A percentile compares a stretch with the other conserved stretches of the same genome.
phyloP scores from a whole-genome alignment of 1,140 invertebrate species.

The Leptinotarsa texana region DNA sequence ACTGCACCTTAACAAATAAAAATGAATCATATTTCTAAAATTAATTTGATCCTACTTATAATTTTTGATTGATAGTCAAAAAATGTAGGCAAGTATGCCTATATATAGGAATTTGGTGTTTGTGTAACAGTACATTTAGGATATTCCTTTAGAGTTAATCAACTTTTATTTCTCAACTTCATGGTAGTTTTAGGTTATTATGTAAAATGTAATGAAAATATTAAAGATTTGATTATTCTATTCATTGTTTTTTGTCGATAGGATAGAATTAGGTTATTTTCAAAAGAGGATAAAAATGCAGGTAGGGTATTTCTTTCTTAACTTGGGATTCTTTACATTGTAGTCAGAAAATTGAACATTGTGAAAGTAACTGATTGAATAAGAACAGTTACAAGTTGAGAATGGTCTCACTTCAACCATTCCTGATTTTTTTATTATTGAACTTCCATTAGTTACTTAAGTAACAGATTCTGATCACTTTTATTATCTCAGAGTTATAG shows the following conservation, averaged over 20 bases:
- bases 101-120: conserved; percentile 3
- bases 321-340: neutral
- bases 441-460: neutral
- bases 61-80: no score
- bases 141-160: conserved; percentile 20
- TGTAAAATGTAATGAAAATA: conserved; percentile 31
- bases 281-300: neutral
- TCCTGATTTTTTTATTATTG: conserved; percentile 12
- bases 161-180: conserved; percentile 27
- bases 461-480: no score
- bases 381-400: no score
- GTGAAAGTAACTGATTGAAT: neutral
- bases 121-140: conserved; percentile 8
- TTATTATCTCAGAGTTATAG: no score
- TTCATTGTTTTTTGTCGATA: conserved; percentile 31
- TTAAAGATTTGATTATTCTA: conserved; percentile 33
- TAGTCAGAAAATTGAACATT: conserved; percentile 18
- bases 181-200: conserved; percentile 32
- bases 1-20: no score
- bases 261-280: neutral
- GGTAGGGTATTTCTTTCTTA: neutral
- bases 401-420: neutral
- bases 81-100: no score
- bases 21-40: no score
- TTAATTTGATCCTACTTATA: no score